Evolutionary conservation across 2,797 vertebrate genomes (phyloP).

Genomic region (Centropyge bicolor): DNA sequence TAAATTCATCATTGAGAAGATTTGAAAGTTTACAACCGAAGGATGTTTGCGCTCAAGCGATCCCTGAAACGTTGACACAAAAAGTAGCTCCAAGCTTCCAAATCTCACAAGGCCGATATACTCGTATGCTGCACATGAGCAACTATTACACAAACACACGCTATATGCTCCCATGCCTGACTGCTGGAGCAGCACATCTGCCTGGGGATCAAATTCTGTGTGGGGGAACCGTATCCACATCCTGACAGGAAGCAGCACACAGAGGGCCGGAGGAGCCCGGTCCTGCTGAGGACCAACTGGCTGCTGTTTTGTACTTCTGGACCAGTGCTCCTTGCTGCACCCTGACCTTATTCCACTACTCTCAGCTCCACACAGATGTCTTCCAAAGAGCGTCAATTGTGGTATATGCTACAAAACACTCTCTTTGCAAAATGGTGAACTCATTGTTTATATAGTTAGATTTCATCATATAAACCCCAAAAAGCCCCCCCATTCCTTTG

Average conservation of each 20-base stretch:
- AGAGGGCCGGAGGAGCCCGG: constrained; percentile 63
- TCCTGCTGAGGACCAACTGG: constrained; percentile 69
- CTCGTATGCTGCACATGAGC: constrained; percentile 33
- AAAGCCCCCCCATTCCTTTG: not conserved
- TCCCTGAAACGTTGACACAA: constrained; percentile 1
- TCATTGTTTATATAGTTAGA: not conserved
- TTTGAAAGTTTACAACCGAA: not conserved
- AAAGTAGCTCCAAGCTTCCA: constrained; percentile 42
- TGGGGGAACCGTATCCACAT: constrained; percentile 87
- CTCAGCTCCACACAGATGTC: constrained; percentile 29
- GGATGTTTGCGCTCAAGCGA: not conserved
- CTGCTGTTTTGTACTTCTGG: constrained; percentile 63
- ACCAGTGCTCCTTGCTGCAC: constrained; percentile 17
- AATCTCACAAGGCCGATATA: constrained; percentile 43
- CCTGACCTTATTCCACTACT: constrained; percentile 46
- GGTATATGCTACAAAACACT: not conserved
- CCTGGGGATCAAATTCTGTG: constrained; percentile 84
- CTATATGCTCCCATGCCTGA: constrained; percentile 53
- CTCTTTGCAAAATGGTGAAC: constrained; percentile 10
- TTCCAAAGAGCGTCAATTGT: constrained; percentile 7
- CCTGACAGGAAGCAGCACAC: constrained; percentile 85
- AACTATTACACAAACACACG: constrained; percentile 44
- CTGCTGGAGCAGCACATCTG: constrained; percentile 82
- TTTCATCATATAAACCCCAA: not conserved
- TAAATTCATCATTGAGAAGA: constrained; percentile 6